Conservation (phyloP, 2,888 invertebrate genomes). For the Hymenopus coronatus region DNA sequence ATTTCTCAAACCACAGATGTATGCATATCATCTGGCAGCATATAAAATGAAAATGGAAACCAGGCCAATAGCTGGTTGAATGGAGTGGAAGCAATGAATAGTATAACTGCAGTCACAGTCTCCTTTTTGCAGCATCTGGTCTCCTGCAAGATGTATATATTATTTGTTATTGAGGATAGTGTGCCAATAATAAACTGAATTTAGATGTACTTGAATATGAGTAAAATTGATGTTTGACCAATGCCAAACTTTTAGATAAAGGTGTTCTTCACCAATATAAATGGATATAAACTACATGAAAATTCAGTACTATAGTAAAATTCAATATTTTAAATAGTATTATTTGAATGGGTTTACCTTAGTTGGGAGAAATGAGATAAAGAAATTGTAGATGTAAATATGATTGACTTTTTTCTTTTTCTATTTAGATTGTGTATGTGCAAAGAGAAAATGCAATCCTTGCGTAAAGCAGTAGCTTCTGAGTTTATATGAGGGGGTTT, state of each 20-base stretch:
- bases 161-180: too few relatives aligned
- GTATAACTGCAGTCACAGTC: too few relatives aligned
- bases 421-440: neutral
- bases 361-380: neutral
- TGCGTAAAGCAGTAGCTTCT: neutral
- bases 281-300: neutral
- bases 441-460: neutral
- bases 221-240: too few relatives aligned
- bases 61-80: too few relatives aligned
- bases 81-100: too few relatives aligned
- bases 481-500: slow-evolving; percentile 34
- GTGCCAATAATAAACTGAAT: too few relatives aligned
- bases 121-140: too few relatives aligned
- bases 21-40: too few relatives aligned
- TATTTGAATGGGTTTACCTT: neutral
- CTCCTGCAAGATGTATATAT: too few relatives aligned
- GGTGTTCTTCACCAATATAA: neutral
- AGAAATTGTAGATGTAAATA: neutral
- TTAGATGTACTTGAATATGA: too few relatives aligned
- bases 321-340: neutral
- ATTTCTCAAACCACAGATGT: too few relatives aligned
- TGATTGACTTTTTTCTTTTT: neutral
- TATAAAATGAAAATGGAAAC: too few relatives aligned
- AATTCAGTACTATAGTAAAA: neutral
- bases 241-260: neutral